Percentiles rank a stretch among this genome's conserved stretches.
These are phyloP conservation scores for Euschistus heros DNA, from an alignment of 1,140 invertebrate genomes.

Conservation along the genomic window DNA sequence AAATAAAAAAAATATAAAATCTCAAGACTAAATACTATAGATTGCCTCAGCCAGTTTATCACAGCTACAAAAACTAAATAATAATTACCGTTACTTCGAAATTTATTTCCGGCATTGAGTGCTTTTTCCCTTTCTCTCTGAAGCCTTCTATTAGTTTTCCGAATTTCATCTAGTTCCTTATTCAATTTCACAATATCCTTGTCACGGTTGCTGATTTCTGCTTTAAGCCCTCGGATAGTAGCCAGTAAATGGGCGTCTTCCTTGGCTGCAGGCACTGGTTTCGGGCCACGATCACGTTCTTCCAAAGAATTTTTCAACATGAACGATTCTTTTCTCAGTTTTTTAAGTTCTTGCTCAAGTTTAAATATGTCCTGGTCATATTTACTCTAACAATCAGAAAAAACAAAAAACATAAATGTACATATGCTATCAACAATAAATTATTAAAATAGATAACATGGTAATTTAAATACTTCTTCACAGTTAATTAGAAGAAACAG, in stretches of 20 bases:
- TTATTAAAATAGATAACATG: no score
- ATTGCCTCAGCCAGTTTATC: no score
- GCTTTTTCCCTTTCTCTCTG: conserved; percentile 60
- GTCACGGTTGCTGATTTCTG: conserved; percentile 59
- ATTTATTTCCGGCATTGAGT: conserved; percentile 26
- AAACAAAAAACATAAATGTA: not conserved
- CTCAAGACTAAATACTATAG: no score
- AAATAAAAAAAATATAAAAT: no score
- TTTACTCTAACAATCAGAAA: conserved; percentile 38
- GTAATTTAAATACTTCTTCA: no score
- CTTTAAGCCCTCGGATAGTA: conserved; percentile 61
- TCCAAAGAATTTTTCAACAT: conserved; percentile 14
- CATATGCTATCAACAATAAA: no score
- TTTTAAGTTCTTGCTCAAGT: conserved; percentile 49
- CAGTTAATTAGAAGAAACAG: no score
- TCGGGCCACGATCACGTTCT: not conserved
- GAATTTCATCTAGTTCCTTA: conserved; percentile 59
- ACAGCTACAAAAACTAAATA: no score
- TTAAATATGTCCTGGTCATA: conserved; percentile 62
- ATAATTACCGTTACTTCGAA: not conserved
- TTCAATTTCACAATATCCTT: conserved; percentile 54
- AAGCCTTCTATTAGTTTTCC: conserved; percentile 57
- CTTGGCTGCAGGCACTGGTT: conserved; percentile 34
- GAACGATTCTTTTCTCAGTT: conserved; percentile 30
- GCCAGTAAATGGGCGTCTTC: conserved; percentile 64